phyloP scores from a whole-genome alignment of 1,140 invertebrate genomes.

The Panagrolaimus sp. region DNA sequence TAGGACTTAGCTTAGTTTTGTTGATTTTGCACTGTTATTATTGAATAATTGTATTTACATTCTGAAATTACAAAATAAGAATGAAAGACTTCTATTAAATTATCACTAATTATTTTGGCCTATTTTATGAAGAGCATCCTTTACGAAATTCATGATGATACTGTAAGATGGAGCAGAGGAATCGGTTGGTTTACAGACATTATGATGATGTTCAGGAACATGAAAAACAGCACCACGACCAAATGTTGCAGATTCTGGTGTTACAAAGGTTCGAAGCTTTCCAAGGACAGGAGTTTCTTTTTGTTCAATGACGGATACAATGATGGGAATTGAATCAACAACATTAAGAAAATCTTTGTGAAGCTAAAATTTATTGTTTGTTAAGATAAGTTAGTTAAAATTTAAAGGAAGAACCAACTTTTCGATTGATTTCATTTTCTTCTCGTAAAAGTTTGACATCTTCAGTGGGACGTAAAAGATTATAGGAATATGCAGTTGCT shows the following conservation, averaged over 20 bases:
- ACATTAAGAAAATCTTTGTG: slow-evolving; percentile 28
- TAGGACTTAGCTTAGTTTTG: no score
- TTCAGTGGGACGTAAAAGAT: slow-evolving; percentile 38
- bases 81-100: no score
- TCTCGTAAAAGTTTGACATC: slow-evolving; percentile 31
- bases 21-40: no score
- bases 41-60: no score
- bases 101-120: not conserved
- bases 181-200: slow-evolving; percentile 11
- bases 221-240: slow-evolving; percentile 42
- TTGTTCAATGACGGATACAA: slow-evolving; percentile 31
- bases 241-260: slow-evolving; percentile 35
- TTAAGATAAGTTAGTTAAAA: not conserved
- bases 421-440: slow-evolving; percentile 35
- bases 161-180: not conserved
- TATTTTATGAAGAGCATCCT: slow-evolving; percentile 3
- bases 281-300: slow-evolving; percentile 33
- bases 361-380: slow-evolving; percentile 14
- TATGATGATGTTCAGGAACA: slow-evolving; percentile 28
- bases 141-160: slow-evolving; percentile 2
- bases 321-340: slow-evolving; percentile 34
- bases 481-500: slow-evolving; percentile 26
- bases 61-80: no score
- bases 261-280: slow-evolving; percentile 31
- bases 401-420: slow-evolving; percentile 14